Conservation (phyloP, 37 sponge, comb jelly and placozoan species). For the Diacarnus erythraeanus region DNA sequence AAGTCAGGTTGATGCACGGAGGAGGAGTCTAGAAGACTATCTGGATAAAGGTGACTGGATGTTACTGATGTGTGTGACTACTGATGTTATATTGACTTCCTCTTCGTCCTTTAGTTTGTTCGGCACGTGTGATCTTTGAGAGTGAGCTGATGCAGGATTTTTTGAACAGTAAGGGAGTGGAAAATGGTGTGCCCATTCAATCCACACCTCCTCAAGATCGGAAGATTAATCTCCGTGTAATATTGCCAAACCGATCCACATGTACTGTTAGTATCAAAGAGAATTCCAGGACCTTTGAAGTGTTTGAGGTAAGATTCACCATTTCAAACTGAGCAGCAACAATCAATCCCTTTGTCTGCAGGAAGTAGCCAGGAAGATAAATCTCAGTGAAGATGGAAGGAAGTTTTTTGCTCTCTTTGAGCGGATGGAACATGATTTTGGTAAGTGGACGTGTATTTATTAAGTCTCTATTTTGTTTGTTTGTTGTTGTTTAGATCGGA, state of each 20-base stretch:
- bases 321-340: no score
- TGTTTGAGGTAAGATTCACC: constrained; percentile 24
- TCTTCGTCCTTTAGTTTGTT: constrained; percentile 50
- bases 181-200: not conserved
- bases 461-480: not conserved
- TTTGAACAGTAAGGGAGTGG: constrained; percentile 12
- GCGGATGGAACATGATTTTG: constrained; percentile 39
- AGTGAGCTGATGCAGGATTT: constrained; percentile 87
- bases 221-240: constrained; percentile 34
- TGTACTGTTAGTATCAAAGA: constrained; percentile 42
- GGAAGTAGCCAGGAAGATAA: constrained; percentile 46
- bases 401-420: constrained; percentile 67
- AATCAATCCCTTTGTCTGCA: not conserved
- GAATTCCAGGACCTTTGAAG: constrained; percentile 42
- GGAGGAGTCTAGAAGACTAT: constrained; percentile 86
- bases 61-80: not conserved
- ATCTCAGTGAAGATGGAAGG: constrained; percentile 22
- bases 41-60: constrained; percentile 95
- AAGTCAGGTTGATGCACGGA: constrained; percentile 81
- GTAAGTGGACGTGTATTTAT: constrained; percentile 30
- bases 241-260: constrained; percentile 42
- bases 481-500: constrained; percentile 47
- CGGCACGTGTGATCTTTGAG: constrained; percentile 72
- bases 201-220: constrained; percentile 9
- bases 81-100: not conserved